Evolutionary conservation across 2,797 vertebrate genomes (phyloP).

Genomic region (Ctenopoma multispine): DNA sequence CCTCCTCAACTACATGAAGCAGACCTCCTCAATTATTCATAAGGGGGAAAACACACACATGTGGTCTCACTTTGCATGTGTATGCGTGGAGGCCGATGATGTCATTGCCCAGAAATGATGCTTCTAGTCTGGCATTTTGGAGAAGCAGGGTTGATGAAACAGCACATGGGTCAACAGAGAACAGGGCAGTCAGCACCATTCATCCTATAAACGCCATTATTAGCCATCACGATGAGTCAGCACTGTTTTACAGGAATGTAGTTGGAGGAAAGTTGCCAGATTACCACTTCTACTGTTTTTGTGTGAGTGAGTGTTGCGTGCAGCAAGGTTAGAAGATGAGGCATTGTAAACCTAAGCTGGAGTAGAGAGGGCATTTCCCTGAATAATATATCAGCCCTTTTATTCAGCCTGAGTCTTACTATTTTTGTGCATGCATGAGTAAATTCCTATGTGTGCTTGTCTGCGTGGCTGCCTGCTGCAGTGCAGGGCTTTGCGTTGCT

Average conservation of each 20-base stretch:
- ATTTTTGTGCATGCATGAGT: conserved; percentile 73
- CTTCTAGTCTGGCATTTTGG: conserved; percentile 55
- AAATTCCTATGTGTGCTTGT: conserved; percentile 62
- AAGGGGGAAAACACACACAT: conserved; percentile 44
- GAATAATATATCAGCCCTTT: conserved; percentile 68
- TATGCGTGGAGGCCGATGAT: conserved; percentile 49
- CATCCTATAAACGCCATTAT: conserved; percentile 40
- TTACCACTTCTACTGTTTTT: conserved; percentile 20
- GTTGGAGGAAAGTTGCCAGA: conserved; percentile 17
- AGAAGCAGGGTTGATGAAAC: conserved; percentile 40
- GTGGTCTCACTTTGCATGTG: conserved; percentile 46
- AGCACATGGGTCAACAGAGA: conserved; percentile 26
- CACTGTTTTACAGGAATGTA: conserved; percentile 42
- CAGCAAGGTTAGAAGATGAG: conserved; percentile 25
- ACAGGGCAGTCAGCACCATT: conserved; percentile 35
- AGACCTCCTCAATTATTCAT: conserved; percentile 71
- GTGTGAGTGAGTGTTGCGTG: conserved; percentile 39
- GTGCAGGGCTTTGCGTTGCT: conserved; percentile 50
- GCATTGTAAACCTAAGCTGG: conserved; percentile 33
- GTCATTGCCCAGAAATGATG: conserved; percentile 42
- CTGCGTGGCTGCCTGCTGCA: conserved; percentile 57
- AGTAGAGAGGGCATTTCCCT: conserved; percentile 58
- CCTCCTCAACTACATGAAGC: conserved; percentile 48
- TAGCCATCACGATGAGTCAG: conserved; percentile 64
- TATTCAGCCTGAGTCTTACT: conserved; percentile 47